A percentile compares a stretch with the other conserved stretches of the same genome.
phyloP scores from a whole-genome alignment of 37 sponge, comb jelly and placozoan species.

The Mnemiopsis leidyi region DNA sequence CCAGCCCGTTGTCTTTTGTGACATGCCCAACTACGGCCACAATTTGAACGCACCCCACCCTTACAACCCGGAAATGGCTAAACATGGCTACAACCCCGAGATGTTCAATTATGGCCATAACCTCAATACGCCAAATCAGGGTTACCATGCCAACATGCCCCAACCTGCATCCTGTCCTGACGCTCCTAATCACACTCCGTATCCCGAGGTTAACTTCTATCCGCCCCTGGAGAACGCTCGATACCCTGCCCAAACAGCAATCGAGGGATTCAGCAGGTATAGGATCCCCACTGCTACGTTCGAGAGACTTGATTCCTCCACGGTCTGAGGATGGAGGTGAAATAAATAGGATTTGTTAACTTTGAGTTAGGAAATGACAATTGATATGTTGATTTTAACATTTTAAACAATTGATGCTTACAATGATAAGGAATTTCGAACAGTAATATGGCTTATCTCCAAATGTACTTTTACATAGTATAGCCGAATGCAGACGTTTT shows the following conservation, averaged over 20 bases:
- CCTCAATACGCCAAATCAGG: neutral
- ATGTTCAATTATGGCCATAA: neutral
- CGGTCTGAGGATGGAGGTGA: too few relatives aligned
- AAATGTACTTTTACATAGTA: too few relatives aligned
- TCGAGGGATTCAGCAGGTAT: neutral
- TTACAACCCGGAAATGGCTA: neutral
- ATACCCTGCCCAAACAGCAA: neutral
- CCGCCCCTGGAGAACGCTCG: neutral
- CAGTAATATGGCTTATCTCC: too few relatives aligned
- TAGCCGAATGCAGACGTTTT: too few relatives aligned
- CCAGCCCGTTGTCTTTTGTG: too few relatives aligned
- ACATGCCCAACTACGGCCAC: too few relatives aligned
- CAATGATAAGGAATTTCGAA: too few relatives aligned
- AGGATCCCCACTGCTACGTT: neutral
- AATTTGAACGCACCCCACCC: too few relatives aligned
- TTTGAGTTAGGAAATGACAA: too few relatives aligned
- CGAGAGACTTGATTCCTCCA: neutral
- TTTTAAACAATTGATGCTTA: too few relatives aligned
- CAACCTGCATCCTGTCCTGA: neutral
- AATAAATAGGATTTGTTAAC: too few relatives aligned
- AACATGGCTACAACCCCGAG: neutral
- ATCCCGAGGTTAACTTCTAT: neutral
- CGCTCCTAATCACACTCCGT: neutral
- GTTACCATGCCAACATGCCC: neutral
- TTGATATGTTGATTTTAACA: too few relatives aligned